These are phyloP conservation scores for Pituophis catenifer DNA, from an alignment of 2,113 vertebrate species.

Conservation along the genomic window DNA sequence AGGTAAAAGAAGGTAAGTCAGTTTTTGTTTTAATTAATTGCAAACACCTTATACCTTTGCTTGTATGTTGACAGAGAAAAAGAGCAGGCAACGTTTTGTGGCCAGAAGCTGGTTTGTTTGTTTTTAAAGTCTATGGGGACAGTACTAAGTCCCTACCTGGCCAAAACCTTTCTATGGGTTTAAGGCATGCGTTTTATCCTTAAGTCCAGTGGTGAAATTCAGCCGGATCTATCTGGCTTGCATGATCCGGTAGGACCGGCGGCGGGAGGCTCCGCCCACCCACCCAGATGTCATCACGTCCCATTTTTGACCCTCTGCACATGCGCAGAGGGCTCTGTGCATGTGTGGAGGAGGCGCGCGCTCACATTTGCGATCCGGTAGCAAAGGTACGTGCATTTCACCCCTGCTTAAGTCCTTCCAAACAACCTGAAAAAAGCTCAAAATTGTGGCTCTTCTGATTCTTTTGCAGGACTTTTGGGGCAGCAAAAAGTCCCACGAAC, in stretches of 20 bases:
- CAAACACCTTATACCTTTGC: not conserved
- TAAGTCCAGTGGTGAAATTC: not conserved
- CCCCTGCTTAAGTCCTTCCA: not conserved
- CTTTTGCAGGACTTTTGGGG: not conserved
- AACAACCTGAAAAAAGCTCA: not conserved
- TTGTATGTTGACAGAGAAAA: not conserved
- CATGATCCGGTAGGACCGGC: too few species aligned
- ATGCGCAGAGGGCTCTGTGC: too few species aligned
- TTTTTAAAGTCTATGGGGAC: not conserved
- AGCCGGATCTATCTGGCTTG: too few species aligned
- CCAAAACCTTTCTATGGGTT: not conserved
- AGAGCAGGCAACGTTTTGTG: not conserved
- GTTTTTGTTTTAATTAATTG: not conserved
- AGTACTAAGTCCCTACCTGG: not conserved
- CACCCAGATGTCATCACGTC: too few species aligned
- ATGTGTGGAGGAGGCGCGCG: too few species aligned
- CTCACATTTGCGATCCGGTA: too few species aligned
- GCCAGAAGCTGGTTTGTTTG: not conserved
- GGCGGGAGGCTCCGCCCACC: too few species aligned
- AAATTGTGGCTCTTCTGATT: not conserved
- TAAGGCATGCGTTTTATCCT: not conserved
- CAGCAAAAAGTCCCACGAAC: not conserved
- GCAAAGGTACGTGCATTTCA: too few species aligned
- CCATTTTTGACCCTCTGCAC: too few species aligned
- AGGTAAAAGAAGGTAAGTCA: not conserved